Conservation (phyloP, 2,797 vertebrate genomes). For the Hippocampus kuda region DNA sequence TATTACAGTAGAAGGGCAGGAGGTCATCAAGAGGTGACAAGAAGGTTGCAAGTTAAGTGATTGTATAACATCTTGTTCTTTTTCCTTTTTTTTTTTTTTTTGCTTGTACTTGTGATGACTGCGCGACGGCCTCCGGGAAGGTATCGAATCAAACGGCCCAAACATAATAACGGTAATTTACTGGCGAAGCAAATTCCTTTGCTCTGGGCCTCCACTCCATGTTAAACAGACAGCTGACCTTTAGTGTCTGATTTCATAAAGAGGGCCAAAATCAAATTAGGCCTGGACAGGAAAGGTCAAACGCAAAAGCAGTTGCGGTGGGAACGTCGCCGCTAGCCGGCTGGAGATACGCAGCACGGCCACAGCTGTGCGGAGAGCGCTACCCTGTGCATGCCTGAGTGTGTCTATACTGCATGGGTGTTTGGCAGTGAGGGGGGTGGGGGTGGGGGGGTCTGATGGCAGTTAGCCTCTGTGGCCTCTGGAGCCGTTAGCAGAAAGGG, state of each 20-base stretch:
- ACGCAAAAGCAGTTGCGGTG: conserved; percentile 78
- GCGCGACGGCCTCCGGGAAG: conserved; percentile 30
- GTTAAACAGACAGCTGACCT: conserved; percentile 93
- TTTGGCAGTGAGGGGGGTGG: conserved; percentile 19
- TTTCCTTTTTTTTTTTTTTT: too few species aligned
- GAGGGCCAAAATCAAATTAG: conserved; percentile 94
- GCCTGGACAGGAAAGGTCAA: conserved; percentile 91
- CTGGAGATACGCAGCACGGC: conserved; percentile 49
- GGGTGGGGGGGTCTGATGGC: conserved; percentile 19
- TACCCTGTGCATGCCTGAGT: conserved; percentile 7
- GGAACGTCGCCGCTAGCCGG: conserved; percentile 71
- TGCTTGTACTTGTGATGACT: conserved; percentile 18
- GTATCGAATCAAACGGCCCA: conserved; percentile 70
- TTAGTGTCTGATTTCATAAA: conserved; percentile 96
- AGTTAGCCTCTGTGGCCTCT: conserved; percentile 70
- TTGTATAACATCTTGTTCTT: background rate
- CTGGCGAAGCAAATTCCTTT: conserved; percentile 92
- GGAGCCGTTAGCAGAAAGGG: conserved; percentile 68
- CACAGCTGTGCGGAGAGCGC: conserved; percentile 23
- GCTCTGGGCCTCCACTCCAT: conserved; percentile 80
- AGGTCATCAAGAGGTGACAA: conserved; percentile 19
- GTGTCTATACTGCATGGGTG: conserved; percentile 12
- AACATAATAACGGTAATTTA: conserved; percentile 98
- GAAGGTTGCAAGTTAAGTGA: conserved; percentile 9
- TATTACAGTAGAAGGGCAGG: background rate